A percentile compares a stretch with the other conserved stretches of the same genome.
Conservation (phyloP, 2,888 invertebrate species). For the Flexamia atlantica region DNA sequence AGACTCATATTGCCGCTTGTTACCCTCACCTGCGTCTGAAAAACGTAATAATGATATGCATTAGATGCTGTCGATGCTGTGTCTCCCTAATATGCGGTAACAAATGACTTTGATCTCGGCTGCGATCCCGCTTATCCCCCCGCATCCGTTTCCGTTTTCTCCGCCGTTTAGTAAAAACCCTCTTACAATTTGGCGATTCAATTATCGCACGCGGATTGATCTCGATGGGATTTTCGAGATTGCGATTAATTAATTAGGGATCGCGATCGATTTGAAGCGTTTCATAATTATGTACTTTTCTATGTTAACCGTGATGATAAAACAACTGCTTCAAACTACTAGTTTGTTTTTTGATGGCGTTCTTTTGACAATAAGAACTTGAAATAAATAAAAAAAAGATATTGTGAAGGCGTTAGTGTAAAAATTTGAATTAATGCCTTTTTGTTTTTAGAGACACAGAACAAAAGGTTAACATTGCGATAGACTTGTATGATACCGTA, state of each 20-base stretch:
- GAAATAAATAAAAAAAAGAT: too few species aligned
- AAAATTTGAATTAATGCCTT: too few species aligned
- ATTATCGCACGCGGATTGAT: constrained; percentile 13
- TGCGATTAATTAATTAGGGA: background rate
- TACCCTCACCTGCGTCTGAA: constrained; percentile 56
- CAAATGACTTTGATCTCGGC: constrained; percentile 50
- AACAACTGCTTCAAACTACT: too few species aligned
- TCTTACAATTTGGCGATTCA: constrained; percentile 25
- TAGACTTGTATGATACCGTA: too few species aligned
- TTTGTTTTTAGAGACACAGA: too few species aligned
- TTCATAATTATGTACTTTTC: too few species aligned
- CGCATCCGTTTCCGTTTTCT: background rate
- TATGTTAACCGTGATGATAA: too few species aligned
- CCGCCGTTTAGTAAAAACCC: constrained; percentile 31
- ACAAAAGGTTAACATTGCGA: too few species aligned
- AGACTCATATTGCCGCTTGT: constrained; percentile 58
- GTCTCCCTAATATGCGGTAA: constrained; percentile 45
- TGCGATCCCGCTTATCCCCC: constrained; percentile 35
- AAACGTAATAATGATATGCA: constrained; percentile 65
- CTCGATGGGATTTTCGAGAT: background rate
- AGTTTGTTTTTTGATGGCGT: too few species aligned
- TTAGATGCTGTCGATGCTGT: constrained; percentile 57
- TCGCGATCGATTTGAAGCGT: background rate
- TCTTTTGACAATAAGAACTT: too few species aligned
- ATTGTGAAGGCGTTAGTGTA: too few species aligned